Base-by-base conservation (phyloP, 1,140 invertebrate genomes). In the Aradophagus sp. region DNA sequence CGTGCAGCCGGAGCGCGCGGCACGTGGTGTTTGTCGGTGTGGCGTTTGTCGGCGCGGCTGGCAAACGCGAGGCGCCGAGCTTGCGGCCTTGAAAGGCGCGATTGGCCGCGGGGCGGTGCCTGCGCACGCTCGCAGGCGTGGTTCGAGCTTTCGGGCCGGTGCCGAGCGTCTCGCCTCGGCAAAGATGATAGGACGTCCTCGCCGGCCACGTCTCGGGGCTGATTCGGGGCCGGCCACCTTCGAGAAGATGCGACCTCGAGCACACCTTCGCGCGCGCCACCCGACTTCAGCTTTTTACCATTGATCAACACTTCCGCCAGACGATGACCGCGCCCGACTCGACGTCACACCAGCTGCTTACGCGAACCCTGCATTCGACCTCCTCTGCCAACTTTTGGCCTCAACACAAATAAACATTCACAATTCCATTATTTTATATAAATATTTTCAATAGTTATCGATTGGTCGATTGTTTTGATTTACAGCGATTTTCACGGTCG, bases 1-100 rank as follows among this genome's bases (percentile, higher is more conserved):
- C 83, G 83, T 84, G 83, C 81, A 79, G 72, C 74, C 76, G 77
- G 80, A 77, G 73, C 82, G 80, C 81, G 76, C 77, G 77, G 77
- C 84, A 84, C 83, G 84, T 84, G 83, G 82, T 81, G 82, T 84
- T 83, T 84, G 78, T 76, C 77, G 77, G 76, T 68, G 77, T 68
- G 73, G 76, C 73, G 78, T 70, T n/a, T n/a, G n/a, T n/a, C n/a
- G 75, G 65, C 58, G 55, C 73, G 71, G 73, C 67, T 67, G 56
- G 70, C 56, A 78, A 81, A 66, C 48, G 66, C 48, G 66, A 48
- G 62, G 62, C 42, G 52, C 65, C 63, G 74, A 76, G 78, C 78
- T 80, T 78, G 70, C 75, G 74, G 76, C 72, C 71, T 74, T 69
- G 55, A 53, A 76, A 62, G 70, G 66, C 61, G 65, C 73, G 75